phyloP scores from a whole-genome alignment of 2,113 vertebrate genomes.

The Phodopus roborovskii region DNA sequence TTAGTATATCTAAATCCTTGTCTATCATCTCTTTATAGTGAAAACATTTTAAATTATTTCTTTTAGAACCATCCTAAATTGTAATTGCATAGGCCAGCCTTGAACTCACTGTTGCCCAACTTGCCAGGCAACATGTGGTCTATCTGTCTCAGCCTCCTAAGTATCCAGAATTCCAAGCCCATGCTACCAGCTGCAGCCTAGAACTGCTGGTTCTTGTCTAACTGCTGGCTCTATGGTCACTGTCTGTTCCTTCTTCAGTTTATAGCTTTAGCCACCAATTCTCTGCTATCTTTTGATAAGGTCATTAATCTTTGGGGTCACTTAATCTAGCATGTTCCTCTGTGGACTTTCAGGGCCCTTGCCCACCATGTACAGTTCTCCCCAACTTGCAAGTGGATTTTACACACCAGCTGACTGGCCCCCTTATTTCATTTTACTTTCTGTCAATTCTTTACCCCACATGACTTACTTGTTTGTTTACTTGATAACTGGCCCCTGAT shows the following conservation, averaged over 20 bases:
- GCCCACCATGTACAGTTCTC: background rate
- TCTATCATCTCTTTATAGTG: background rate
- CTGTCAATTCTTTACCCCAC: background rate
- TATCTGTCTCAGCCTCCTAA: background rate
- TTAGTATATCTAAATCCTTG: background rate
- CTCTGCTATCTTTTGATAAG: background rate
- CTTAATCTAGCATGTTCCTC: background rate
- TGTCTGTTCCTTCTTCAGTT: background rate
- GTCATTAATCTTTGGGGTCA: background rate
- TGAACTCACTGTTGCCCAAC: background rate
- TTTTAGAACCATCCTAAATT: background rate
- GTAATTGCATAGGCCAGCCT: background rate
- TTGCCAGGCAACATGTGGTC: no score
- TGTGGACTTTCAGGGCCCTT: background rate
- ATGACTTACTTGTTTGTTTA: background rate
- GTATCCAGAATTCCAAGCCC: background rate
- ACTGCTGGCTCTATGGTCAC: no score
- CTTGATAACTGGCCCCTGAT: background rate
- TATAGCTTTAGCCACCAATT: background rate
- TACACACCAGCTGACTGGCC: background rate
- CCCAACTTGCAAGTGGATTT: rapidly evolving
- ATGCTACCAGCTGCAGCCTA: background rate
- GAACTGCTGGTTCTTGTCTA: background rate
- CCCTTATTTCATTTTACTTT: background rate
- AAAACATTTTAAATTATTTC: background rate